phyloP scores from a whole-genome alignment of 1,140 invertebrate genomes.

The Lucilia sericata region DNA sequence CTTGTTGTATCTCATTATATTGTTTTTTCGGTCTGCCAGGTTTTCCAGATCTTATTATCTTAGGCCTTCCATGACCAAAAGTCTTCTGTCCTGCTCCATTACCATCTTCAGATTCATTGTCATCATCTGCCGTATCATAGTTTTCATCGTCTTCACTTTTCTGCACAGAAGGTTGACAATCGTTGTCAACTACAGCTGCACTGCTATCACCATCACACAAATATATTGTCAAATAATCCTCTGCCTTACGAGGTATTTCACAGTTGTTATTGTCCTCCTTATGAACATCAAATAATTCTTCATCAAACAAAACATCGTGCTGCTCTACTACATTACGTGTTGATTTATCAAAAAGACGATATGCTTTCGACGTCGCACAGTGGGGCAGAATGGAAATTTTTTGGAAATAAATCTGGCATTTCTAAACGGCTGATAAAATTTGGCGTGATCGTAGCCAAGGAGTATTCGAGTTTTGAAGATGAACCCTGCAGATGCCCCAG shows the following conservation, averaged over 20 bases:
- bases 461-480: no score
- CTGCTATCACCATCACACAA: not conserved
- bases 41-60: constrained; percentile 32
- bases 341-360: constrained; percentile 58
- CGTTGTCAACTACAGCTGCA: constrained; percentile 16
- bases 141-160: constrained; percentile 49
- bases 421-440: no score
- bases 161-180: not conserved
- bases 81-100: constrained; percentile 10
- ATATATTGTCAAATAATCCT: constrained; percentile 28
- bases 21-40: constrained; percentile 44
- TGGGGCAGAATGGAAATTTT: no score
- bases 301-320: constrained; percentile 48
- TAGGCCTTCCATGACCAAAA: not conserved
- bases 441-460: no score
- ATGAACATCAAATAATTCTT: constrained; percentile 2
- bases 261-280: not conserved
- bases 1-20: constrained; percentile 14
- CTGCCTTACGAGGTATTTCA: not conserved
- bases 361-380: constrained; percentile 64
- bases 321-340: constrained; percentile 54
- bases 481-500: no score
- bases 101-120: constrained; percentile 49
- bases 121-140: constrained; percentile 5
- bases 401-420: no score